phyloP scores from a whole-genome alignment of 2,888 invertebrate species.

The Orthosia gracilis region DNA sequence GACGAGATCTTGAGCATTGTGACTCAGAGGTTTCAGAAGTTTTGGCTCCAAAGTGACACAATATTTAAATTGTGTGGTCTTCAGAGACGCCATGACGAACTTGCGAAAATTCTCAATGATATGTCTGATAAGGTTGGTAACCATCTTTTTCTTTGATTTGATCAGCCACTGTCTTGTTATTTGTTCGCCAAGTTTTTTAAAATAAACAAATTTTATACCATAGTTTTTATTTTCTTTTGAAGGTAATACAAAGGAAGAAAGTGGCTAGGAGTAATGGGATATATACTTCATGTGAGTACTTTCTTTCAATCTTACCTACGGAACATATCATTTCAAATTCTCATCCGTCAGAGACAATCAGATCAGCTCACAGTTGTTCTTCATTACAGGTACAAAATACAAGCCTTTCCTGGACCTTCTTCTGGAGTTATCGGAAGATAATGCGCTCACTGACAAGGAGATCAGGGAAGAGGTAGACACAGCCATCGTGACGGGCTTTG shows the following conservation, averaged over 20 bases:
- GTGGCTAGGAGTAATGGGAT: conserved; percentile 11
- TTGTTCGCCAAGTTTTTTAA: neutral
- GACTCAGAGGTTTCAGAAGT: conserved; percentile 60
- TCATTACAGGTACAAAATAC: conserved; percentile 48
- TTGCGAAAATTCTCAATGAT: conserved; percentile 63
- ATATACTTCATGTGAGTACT: conserved; percentile 32
- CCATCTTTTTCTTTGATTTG: neutral
- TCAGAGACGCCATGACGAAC: conserved; percentile 67
- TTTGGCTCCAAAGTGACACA: conserved; percentile 69
- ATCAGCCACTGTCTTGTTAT: neutral
- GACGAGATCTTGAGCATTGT: conserved; percentile 55
- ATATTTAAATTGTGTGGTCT: conserved; percentile 62
- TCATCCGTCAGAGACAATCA: neutral
- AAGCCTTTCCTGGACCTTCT: conserved; percentile 68
- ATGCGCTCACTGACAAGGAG: conserved; percentile 62
- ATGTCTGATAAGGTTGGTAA: conserved; percentile 68
- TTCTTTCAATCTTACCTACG: neutral
- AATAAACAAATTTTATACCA: neutral
- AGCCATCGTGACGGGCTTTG: conserved; percentile 77
- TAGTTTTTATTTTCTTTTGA: conserved; percentile 3
- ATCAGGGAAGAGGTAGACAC: conserved; percentile 70
- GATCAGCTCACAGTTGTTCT: neutral
- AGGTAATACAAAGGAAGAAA: conserved; percentile 62
- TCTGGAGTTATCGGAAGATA: conserved; percentile 64
- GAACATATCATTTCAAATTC: neutral